Conservation (phyloP, 2,888 invertebrate genomes). For the Cryptocheilus praepositus region DNA sequence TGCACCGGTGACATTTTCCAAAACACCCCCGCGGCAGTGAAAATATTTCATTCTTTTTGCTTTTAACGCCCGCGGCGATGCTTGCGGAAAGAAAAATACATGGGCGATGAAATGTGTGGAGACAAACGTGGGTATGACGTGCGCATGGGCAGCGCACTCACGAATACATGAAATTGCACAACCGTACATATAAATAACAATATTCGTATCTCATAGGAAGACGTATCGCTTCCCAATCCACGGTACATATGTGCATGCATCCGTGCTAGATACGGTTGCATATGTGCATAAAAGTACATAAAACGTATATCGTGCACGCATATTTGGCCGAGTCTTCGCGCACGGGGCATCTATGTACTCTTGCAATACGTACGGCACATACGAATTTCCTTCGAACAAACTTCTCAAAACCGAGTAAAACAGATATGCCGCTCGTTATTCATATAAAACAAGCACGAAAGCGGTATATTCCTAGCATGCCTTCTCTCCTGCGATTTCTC, state of each 20-base stretch:
- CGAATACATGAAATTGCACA: not conserved
- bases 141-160: too few relatives aligned
- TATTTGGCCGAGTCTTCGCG: conserved; percentile 1
- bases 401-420: conserved; percentile 35
- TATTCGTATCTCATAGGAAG: conserved; percentile 22
- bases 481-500: conserved; percentile 1
- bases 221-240: conserved; percentile 35
- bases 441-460: conserved; percentile 33
- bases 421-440: conserved; percentile 34
- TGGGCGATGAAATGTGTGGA: too few relatives aligned
- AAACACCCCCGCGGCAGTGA: too few relatives aligned
- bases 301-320: conserved; percentile 4
- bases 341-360: conserved; percentile 15
- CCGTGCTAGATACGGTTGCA: too few relatives aligned
- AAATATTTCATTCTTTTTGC: too few relatives aligned
- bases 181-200: conserved; percentile 12
- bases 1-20: too few relatives aligned
- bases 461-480: conserved; percentile 5
- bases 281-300: too few relatives aligned
- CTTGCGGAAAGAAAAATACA: too few relatives aligned
- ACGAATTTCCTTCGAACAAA: conserved; percentile 30
- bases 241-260: not conserved
- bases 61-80: too few relatives aligned
- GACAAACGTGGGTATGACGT: too few relatives aligned
- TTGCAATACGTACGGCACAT: conserved; percentile 25